These are phyloP conservation scores for Aradus depressus DNA, from an alignment of 2,888 invertebrate species.

Conservation along the genomic window DNA sequence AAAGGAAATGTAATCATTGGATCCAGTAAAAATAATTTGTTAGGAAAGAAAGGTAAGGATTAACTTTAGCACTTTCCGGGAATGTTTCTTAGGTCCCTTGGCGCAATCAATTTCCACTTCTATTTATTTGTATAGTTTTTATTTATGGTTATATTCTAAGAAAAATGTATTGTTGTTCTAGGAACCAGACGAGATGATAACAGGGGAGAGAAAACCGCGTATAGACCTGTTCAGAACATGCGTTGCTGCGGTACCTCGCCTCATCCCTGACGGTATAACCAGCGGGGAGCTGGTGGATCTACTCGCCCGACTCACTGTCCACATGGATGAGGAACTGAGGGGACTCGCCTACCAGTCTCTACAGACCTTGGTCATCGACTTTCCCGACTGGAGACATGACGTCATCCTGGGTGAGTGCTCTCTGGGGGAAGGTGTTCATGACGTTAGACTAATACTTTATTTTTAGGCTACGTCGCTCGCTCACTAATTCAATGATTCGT, in stretches of 20 bases:
- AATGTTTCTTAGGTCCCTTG: too few relatives aligned
- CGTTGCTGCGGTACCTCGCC: constrained; percentile 92
- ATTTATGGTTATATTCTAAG: neutral
- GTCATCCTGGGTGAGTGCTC: constrained; percentile 62
- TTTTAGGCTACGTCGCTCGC: too few relatives aligned
- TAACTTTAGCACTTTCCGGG: too few relatives aligned
- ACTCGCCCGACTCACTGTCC: constrained; percentile 84
- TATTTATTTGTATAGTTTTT: too few relatives aligned
- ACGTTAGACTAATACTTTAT: too few relatives aligned
- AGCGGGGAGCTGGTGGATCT: constrained; percentile 89
- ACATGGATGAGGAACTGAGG: constrained; percentile 95
- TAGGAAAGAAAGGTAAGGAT: too few relatives aligned
- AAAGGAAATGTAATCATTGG: too few relatives aligned
- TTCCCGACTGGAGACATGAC: constrained; percentile 95
- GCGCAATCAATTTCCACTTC: neutral
- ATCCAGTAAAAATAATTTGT: too few relatives aligned
- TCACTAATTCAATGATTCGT: too few relatives aligned
- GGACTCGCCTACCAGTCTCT: constrained; percentile 88
- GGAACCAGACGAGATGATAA: constrained; percentile 81
- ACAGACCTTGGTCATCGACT: constrained; percentile 90
- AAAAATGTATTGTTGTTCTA: constrained; percentile 24
- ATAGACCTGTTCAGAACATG: constrained; percentile 97
- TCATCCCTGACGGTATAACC: constrained; percentile 96
- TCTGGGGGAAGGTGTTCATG: too few relatives aligned
- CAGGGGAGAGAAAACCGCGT: constrained; percentile 92